Percentiles rank a stretch among this genome's conserved stretches.
Conservation (phyloP, 1,140 invertebrate genomes). For the Bicyclus anynana region DNA sequence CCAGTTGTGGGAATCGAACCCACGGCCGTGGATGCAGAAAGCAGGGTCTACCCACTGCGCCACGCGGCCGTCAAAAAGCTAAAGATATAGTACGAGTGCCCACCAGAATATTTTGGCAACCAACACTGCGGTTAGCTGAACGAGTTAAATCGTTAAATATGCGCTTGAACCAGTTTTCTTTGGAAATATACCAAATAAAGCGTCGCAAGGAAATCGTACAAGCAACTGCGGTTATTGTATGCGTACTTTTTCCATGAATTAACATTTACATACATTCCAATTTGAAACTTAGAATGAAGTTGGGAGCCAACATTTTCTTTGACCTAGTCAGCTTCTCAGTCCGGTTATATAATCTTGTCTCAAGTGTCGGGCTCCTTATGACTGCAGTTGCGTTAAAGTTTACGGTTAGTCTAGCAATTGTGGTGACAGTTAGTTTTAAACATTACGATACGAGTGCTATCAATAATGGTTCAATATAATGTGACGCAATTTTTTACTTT, state of each 20-base stretch:
- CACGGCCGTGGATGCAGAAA: too few relatives aligned
- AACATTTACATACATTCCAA: background rate
- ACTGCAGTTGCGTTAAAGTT: too few relatives aligned
- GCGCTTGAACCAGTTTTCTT: slow-evolving; percentile 16
- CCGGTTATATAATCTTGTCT: background rate
- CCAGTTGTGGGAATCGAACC: too few relatives aligned
- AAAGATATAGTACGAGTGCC: background rate
- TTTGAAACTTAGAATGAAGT: background rate
- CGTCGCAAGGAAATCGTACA: slow-evolving; percentile 10
- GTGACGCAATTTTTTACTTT: too few relatives aligned
- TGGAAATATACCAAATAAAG: slow-evolving; percentile 17
- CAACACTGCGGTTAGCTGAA: background rate
- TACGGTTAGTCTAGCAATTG: too few relatives aligned
- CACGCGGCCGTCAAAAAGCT: too few relatives aligned
- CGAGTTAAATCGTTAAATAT: slow-evolving; percentile 19
- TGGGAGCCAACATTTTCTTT: background rate
- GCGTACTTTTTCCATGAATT: background rate
- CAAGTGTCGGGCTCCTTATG: too few relatives aligned
- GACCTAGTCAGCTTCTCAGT: background rate
- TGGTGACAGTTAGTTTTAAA: background rate
- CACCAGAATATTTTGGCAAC: slow-evolving; percentile 23
- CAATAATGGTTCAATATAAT: too few relatives aligned
- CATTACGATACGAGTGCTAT: too few relatives aligned
- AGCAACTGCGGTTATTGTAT: background rate
- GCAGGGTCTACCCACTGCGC: too few relatives aligned